Base-by-base conservation (phyloP, 2,797 vertebrate species). In the Rachycentron canadum region DNA sequence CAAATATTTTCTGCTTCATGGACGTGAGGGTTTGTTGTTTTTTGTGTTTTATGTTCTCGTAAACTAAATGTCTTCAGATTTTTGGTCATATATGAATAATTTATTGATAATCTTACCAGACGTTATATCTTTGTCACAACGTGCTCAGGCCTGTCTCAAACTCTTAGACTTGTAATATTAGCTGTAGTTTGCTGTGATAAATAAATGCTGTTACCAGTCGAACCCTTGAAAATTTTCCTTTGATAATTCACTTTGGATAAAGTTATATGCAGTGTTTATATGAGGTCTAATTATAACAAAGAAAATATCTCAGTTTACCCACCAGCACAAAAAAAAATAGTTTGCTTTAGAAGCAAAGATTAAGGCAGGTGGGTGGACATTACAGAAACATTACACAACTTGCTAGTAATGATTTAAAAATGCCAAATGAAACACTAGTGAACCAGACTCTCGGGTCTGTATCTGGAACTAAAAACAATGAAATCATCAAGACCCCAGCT, bases 391-490 rank as follows among this genome's bases (percentile, higher is more conserved):
- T 78, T 56, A 38, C 55, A 32, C 32, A 56, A 56, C 30, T 49
- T 49, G 21, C 47, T n/a, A 23, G 14, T 49, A 25, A 50, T 25
- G 49, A 68, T 67, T 43, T 47, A 1, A 38, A 36, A 72, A 40
- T 34, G 65, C 49, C 49, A 66, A 55, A 36, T n/a, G 9, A 60
- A 83, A 52, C 62, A 45, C 13, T 2, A 43, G 38, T 23, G 40
- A 30, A 53, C 1, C 74, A 57, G 23, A 59, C 57, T 3, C 7
- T 3, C 50, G 1, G 8, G 8, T 9, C 16, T 25, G 4, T 43
- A 30, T 69, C 52, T 41, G 52, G 26, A 28, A 3, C 16, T 23
- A 23, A 64, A 41, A 47, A n/a, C 63, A 52, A 14, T n/a, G 21
- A 23, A 59, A 40, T 38, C 55, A 43, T 58, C 40, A 7, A 3